Evolutionary conservation across 2,113 vertebrate species (phyloP).

Genomic region (western clawed frog (Xenopus tropicalis)): DNA sequence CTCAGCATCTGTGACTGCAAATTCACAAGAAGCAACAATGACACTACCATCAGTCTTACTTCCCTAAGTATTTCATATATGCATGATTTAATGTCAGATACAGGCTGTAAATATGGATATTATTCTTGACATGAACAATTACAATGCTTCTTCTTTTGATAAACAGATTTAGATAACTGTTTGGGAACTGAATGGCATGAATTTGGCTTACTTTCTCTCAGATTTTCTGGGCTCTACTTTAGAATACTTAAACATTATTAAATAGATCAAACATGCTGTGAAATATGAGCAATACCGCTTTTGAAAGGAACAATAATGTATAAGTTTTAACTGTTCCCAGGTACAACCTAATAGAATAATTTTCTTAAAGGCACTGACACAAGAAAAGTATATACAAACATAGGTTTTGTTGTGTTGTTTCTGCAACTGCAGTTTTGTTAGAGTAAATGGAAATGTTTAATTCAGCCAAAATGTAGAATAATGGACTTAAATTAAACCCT

Average conservation of each 20-base stretch:
- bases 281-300: too few species aligned
- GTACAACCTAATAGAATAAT: too few species aligned
- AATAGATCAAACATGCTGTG: neutral
- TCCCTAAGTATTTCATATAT: neutral
- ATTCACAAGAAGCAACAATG: constrained; percentile 1
- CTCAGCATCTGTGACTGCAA: constrained; percentile 12
- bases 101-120: constrained; percentile 9
- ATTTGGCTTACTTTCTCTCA: neutral
- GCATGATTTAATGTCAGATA: neutral
- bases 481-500: too few species aligned
- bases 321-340: too few species aligned
- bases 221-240: neutral
- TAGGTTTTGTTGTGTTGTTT: too few species aligned
- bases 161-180: neutral
- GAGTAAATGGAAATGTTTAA: too few species aligned
- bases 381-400: too few species aligned
- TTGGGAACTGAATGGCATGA: constrained; percentile 1
- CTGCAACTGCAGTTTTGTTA: too few species aligned
- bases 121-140: constrained; percentile 1
- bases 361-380: too few species aligned
- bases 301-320: too few species aligned
- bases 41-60: neutral
- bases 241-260: constrained; percentile 9
- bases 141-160: constrained; percentile 2
- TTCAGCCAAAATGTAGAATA: too few species aligned